Evolutionary conservation across 2,888 invertebrate species (phyloP).

Genomic region (Epistrophe grossulariae): DNA sequence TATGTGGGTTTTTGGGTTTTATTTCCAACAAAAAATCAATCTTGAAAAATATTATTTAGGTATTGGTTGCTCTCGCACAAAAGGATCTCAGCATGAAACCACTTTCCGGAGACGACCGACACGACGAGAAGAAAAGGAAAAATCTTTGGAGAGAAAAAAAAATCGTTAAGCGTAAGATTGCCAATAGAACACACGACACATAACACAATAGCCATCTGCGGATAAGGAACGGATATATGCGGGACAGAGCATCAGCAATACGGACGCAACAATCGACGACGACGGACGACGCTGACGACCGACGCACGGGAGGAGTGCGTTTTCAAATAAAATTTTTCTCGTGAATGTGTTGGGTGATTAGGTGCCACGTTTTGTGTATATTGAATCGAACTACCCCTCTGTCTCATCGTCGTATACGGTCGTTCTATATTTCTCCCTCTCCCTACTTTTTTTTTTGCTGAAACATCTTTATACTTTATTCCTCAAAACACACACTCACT

Average conservation of each 20-base stretch:
- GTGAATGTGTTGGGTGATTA: constrained; percentile 60
- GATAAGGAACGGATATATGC: constrained; percentile 37
- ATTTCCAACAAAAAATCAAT: constrained; percentile 27
- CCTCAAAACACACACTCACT: constrained; percentile 22
- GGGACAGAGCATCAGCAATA: background rate
- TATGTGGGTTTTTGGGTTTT: constrained; percentile 30
- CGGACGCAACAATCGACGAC: constrained; percentile 14
- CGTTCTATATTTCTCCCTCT: constrained; percentile 37
- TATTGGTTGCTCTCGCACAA: constrained; percentile 23
- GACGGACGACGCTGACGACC: background rate
- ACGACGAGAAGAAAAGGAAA: constrained; percentile 15
- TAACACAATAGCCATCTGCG: constrained; percentile 43
- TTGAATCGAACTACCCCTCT: constrained; percentile 49
- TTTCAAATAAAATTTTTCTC: constrained; percentile 27
- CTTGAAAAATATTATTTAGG: background rate
- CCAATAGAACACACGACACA: constrained; percentile 44
- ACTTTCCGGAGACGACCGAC: constrained; percentile 32
- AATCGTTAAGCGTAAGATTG: constrained; percentile 48
- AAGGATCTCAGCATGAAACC: constrained; percentile 57
- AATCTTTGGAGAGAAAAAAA: background rate
- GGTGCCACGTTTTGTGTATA: constrained; percentile 48
- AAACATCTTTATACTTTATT: constrained; percentile 25
- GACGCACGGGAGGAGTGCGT: constrained; percentile 4
- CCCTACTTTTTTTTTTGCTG: constrained; percentile 10
- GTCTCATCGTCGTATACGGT: constrained; percentile 12